phyloP scores from a whole-genome alignment of 2,888 invertebrate genomes.

The Hydrotaea diabolus region DNA sequence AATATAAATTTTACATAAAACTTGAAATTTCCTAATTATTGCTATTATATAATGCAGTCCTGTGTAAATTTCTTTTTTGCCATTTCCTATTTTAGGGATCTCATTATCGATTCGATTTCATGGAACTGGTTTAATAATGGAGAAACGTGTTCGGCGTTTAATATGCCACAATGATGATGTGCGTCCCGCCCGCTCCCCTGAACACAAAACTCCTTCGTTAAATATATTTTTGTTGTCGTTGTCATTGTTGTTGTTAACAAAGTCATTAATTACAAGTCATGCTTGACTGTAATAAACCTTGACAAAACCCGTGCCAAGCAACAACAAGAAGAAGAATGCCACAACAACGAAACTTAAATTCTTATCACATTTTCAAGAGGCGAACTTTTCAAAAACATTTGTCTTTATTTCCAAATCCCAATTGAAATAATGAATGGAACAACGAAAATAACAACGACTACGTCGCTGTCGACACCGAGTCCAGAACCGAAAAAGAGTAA shows the following conservation, averaged over 20 bases:
- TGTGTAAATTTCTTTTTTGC: not conserved
- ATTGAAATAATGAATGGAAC: constrained; percentile 40
- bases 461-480: too few species aligned
- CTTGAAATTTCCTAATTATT: too few species aligned
- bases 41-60: not conserved
- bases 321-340: constrained; percentile 6
- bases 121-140: constrained; percentile 6
- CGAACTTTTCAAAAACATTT: constrained; percentile 31
- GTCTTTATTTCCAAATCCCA: constrained; percentile 50
- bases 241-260: constrained; percentile 25
- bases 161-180: not conserved
- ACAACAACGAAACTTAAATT: constrained; percentile 31
- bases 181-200: not conserved
- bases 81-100: not conserved
- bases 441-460: constrained; percentile 24
- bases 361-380: constrained; percentile 22
- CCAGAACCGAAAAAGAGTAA: too few species aligned
- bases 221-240: not conserved
- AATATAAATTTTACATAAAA: too few species aligned
- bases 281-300: constrained; percentile 26
- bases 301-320: constrained; percentile 14
- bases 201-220: constrained; percentile 21
- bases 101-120: constrained; percentile 28
- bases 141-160: constrained; percentile 10
- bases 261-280: constrained; percentile 41